phyloP scores from a whole-genome alignment of 2,888 invertebrate genomes.

The Aethes cnicana region DNA sequence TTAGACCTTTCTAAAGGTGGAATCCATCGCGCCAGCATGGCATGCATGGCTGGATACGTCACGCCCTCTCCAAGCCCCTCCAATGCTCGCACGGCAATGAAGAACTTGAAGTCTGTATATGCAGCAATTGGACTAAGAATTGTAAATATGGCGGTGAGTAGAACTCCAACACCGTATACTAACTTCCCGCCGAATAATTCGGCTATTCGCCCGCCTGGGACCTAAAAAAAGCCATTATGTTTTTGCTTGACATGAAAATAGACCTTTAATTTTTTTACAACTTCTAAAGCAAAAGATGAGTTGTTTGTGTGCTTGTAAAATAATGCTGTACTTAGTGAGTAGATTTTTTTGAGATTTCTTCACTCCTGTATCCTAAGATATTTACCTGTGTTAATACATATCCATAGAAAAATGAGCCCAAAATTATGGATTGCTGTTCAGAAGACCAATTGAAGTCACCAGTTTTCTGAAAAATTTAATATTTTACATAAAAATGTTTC shows the following conservation, averaged over 20 bases:
- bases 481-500: too few relatives aligned
- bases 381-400: conserved; percentile 89
- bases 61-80: conserved; percentile 95
- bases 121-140: conserved; percentile 93
- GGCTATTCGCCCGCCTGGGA: conserved; percentile 91
- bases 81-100: conserved; percentile 88
- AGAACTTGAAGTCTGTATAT: conserved; percentile 83
- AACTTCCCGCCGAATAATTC: conserved; percentile 94
- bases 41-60: conserved; percentile 96
- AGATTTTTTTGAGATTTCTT: too few relatives aligned
- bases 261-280: too few relatives aligned
- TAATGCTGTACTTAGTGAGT: too few relatives aligned
- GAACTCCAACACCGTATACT: conserved; percentile 90
- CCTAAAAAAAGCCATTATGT: too few relatives aligned
- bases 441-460: conserved; percentile 92
- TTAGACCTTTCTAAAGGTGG: conserved; percentile 95
- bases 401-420: conserved; percentile 92
- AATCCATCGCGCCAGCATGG: conserved; percentile 95
- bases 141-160: conserved; percentile 91
- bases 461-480: conserved; percentile 81
- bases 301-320: not conserved
- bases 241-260: too few relatives aligned
- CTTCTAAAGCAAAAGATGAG: not conserved
- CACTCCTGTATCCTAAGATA: not conserved
- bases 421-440: conserved; percentile 89